phyloP scores from a whole-genome alignment of 2,888 invertebrate species.

The Cephus pulcher region DNA sequence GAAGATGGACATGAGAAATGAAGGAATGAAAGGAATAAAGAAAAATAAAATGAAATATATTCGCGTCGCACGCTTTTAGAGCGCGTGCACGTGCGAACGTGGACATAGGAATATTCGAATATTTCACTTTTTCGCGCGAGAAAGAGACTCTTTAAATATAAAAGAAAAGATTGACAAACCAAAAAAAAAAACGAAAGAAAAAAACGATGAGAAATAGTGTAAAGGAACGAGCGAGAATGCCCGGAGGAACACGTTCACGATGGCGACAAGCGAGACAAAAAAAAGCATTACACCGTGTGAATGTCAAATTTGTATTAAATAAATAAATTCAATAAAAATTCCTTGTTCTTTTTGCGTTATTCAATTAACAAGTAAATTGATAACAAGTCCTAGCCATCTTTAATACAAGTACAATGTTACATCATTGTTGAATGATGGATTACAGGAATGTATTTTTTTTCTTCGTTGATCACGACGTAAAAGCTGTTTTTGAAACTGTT shows the following conservation, averaged over 20 bases:
- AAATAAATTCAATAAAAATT: conserved; percentile 59
- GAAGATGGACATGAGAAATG: not conserved
- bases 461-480: not conserved
- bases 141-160: not conserved
- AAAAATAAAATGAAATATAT: not conserved
- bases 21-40: not conserved
- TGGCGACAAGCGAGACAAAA: conserved; percentile 6
- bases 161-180: not conserved
- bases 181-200: not conserved
- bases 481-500: not conserved
- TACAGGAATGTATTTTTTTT: not conserved
- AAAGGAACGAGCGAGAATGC: not conserved
- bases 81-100: not conserved
- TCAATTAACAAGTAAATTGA: not conserved
- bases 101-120: conserved; percentile 1
- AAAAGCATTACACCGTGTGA: conserved; percentile 51
- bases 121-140: not conserved
- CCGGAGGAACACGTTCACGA: not conserved
- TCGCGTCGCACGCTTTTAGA: not conserved
- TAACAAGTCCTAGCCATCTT: not conserved
- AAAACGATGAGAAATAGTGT: not conserved
- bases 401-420: not conserved
- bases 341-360: conserved; percentile 16
- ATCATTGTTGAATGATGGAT: not conserved
- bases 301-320: conserved; percentile 65